Evolutionary conservation across 2,888 invertebrate species (phyloP).

Genomic region (Aporophyla lueneburgensis): DNA sequence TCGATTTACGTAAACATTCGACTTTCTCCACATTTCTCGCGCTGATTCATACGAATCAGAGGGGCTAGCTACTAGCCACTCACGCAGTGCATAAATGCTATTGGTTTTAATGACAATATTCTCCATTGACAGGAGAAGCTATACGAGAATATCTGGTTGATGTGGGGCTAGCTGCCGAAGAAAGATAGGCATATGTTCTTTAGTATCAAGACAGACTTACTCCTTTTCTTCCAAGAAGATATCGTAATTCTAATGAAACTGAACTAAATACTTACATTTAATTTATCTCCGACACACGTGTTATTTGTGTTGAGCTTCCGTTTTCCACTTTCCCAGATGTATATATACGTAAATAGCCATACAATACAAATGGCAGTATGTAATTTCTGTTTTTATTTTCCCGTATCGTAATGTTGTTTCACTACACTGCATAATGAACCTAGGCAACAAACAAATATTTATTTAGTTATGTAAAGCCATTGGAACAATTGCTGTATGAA

Average conservation of each 20-base stretch:
- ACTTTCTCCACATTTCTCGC: slow-evolving; percentile 79
- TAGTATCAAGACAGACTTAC: not conserved
- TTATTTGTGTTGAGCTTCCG: too few species aligned
- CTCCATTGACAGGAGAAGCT: not conserved
- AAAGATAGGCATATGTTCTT: not conserved
- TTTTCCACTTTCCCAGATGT: not conserved
- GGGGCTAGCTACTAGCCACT: slow-evolving; percentile 2
- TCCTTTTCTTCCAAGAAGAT: not conserved
- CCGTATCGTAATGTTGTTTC: slow-evolving; percentile 4
- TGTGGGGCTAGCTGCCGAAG: not conserved
- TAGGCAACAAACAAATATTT: slow-evolving; percentile 30
- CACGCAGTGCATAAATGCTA: not conserved
- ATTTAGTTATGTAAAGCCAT: slow-evolving; percentile 29
- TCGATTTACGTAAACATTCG: slow-evolving; percentile 77
- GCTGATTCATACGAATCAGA: slow-evolving; percentile 62
- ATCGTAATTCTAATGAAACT: not conserved
- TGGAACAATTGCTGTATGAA: slow-evolving; percentile 33
- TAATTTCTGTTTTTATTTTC: not conserved
- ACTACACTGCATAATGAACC: slow-evolving; percentile 1
- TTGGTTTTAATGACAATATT: slow-evolving; percentile 9
- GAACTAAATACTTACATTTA: not conserved
- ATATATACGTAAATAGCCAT: not conserved
- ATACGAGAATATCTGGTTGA: not conserved
- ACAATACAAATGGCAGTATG: not conserved
- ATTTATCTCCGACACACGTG: not conserved